Evolutionary conservation across 2,113 vertebrate genomes (phyloP).

Genomic region (Lamprotornis superbus): DNA sequence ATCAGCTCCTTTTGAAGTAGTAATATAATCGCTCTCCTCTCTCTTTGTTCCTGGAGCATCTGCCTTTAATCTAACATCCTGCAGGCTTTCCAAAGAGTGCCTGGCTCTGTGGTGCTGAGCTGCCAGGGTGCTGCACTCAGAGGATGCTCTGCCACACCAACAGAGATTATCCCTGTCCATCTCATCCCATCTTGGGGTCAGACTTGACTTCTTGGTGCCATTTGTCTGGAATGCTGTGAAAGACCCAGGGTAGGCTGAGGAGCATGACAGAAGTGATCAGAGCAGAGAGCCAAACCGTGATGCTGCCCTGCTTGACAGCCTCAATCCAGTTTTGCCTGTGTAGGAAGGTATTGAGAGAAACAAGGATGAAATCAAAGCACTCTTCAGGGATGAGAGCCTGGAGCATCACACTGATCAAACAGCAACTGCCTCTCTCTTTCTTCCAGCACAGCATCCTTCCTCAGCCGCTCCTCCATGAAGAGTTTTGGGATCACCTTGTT

Average conservation of each 20-base stretch:
- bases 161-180: rapidly evolving
- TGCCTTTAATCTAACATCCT: conserved; percentile 11
- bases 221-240: not conserved
- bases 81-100: not conserved
- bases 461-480: not conserved
- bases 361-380: not conserved
- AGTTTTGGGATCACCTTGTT: not conserved
- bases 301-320: not conserved
- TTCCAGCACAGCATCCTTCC: not conserved
- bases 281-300: not conserved
- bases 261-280: not conserved
- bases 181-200: not conserved
- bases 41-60: not conserved
- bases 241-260: not conserved
- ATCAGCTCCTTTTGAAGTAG: conserved; percentile 1
- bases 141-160: not conserved
- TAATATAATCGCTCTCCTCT: not conserved
- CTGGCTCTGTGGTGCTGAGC: not conserved
- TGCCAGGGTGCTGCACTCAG: rapidly evolving
- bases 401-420: not conserved
- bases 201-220: not conserved
- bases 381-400: not conserved
- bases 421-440: not conserved
- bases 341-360: not conserved
- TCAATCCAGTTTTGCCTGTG: not conserved